Evolutionary conservation across 2,888 invertebrate genomes (phyloP).

Genomic region (Plagiodera versicolora): DNA sequence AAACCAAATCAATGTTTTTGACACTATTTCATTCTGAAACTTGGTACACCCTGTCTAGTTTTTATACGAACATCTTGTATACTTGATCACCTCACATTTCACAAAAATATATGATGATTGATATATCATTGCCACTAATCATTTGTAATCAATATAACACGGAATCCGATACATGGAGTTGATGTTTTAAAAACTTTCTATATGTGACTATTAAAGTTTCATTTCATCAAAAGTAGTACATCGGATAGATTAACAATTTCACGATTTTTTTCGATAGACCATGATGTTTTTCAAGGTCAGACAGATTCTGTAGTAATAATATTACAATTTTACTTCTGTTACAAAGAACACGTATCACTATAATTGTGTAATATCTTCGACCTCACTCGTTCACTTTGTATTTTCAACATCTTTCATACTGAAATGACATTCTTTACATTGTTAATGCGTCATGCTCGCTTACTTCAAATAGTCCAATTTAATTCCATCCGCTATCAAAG

Average conservation of each 20-base stretch:
- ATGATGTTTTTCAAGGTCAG: neutral
- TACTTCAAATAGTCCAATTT: too few relatives aligned
- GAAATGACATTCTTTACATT: neutral
- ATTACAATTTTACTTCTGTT: neutral
- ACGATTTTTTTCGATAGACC: neutral
- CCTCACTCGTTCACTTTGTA: neutral
- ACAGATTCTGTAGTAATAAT: neutral
- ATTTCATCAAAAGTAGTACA: neutral
- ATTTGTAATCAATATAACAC: neutral
- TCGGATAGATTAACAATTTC: neutral
- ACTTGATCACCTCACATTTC: too few relatives aligned
- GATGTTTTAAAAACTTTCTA: neutral
- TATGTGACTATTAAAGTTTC: neutral
- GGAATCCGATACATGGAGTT: neutral
- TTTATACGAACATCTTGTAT: too few relatives aligned
- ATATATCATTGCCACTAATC: neutral
- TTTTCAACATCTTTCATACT: neutral
- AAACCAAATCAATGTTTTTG: too few relatives aligned
- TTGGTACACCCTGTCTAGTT: too few relatives aligned
- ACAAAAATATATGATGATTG: too few relatives aligned
- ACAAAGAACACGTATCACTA: neutral
- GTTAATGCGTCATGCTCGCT: too few relatives aligned
- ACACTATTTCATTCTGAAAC: too few relatives aligned
- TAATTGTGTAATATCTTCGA: neutral
- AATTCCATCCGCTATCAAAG: too few relatives aligned